These are phyloP conservation scores for Lithobates sylvaticus DNA, from an alignment of 2,797 vertebrate genomes.

Conservation along the genomic window DNA sequence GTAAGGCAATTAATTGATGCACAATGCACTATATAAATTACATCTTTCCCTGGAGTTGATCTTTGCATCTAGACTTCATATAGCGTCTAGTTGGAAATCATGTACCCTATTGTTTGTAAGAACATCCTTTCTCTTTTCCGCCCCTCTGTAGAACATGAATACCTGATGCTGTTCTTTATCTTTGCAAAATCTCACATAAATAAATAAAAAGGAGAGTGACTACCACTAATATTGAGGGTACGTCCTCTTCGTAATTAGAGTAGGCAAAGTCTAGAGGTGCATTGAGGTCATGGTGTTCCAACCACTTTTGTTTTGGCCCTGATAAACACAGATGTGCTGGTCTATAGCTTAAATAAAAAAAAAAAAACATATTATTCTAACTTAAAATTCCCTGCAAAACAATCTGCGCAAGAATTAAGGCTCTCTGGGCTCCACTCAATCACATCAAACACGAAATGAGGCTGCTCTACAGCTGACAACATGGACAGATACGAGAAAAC, in stretches of 20 bases:
- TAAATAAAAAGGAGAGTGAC: background rate
- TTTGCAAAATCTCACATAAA: no score
- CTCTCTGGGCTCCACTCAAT: constrained; percentile 2
- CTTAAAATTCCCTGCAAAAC: background rate
- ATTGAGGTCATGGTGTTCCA: background rate
- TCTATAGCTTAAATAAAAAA: background rate
- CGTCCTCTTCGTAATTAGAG: background rate
- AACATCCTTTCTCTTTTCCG: no score
- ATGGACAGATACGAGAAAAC: constrained; percentile 6
- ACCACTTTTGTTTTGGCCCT: background rate
- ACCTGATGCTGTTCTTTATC: no score
- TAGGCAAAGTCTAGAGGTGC: background rate
- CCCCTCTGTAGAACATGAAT: no score
- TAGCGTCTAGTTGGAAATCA: no score
- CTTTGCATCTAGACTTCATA: no score
- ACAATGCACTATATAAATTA: no score
- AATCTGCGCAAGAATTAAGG: background rate
- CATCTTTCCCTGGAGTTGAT: no score
- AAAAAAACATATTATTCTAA: background rate
- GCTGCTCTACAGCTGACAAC: background rate
- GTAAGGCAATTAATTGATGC: no score
- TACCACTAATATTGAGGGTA: background rate
- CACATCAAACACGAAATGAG: background rate
- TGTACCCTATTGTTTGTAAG: no score
- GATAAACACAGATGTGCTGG: background rate